These are phyloP conservation scores for Drosophila subquinaria DNA, from an alignment of 2,888 invertebrate genomes.

Conservation along the genomic window DNA sequence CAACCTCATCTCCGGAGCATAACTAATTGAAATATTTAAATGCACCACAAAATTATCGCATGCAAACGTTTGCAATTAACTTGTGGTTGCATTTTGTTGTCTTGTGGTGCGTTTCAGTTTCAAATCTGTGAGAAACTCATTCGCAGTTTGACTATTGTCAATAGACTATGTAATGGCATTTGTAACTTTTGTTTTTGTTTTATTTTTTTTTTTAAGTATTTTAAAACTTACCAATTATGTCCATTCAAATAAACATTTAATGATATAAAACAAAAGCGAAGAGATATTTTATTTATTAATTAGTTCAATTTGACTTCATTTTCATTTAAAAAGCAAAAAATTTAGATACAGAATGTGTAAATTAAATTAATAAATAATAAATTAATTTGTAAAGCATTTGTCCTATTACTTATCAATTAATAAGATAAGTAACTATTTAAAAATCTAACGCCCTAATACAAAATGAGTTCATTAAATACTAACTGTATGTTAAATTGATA, in stretches of 20 bases:
- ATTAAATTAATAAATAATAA: too few relatives aligned
- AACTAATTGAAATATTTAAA: slow-evolving; percentile 79
- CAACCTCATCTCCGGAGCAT: slow-evolving; percentile 12
- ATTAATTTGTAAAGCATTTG: too few relatives aligned
- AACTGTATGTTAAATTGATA: too few relatives aligned
- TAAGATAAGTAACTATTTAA: not conserved
- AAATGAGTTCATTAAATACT: not conserved
- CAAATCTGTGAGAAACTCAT: slow-evolving; percentile 64
- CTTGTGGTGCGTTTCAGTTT: slow-evolving; percentile 57
- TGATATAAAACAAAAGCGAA: too few relatives aligned
- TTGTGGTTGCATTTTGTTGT: slow-evolving; percentile 43
- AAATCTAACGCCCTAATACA: not conserved
- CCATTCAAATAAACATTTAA: too few relatives aligned
- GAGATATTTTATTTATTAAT: too few relatives aligned
- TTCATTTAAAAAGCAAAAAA: too few relatives aligned
- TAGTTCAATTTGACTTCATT: too few relatives aligned
- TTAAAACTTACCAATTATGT: too few relatives aligned
- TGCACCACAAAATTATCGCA: slow-evolving; percentile 67
- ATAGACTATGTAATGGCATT: slow-evolving; percentile 1
- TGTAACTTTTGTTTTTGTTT: not conserved
- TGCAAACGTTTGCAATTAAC: slow-evolving; percentile 57
- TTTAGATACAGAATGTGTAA: too few relatives aligned
- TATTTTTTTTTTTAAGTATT: too few relatives aligned
- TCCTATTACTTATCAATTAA: too few relatives aligned
- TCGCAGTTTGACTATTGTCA: slow-evolving; percentile 20